Conservation (phyloP, 37 sponge, comb jelly and placozoan genomes). For the Mnemiopsis leidyi region DNA sequence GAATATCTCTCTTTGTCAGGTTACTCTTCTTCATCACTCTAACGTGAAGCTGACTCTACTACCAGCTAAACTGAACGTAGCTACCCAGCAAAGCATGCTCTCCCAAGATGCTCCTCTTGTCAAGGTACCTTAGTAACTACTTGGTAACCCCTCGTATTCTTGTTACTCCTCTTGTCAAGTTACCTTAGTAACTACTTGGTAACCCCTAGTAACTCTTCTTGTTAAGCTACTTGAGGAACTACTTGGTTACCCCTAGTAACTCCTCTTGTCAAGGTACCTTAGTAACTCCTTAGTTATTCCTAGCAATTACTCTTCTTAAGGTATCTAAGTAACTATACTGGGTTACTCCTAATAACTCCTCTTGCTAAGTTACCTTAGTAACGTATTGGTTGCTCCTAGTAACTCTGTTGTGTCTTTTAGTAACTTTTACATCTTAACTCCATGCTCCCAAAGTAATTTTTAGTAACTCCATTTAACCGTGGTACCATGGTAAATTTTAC, state of each 20-base stretch:
- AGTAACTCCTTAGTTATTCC: background rate
- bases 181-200: background rate
- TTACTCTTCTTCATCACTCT: background rate
- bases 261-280: background rate
- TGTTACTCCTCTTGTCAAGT: no score
- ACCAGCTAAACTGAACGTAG: background rate
- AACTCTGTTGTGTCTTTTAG: no score
- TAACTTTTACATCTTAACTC: no score
- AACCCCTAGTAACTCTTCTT: background rate
- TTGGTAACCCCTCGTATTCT: background rate
- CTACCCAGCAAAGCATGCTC: background rate
- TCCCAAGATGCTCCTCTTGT: constrained; percentile 15
- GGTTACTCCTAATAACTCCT: background rate
- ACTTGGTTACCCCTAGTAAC: background rate
- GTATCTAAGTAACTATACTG: background rate
- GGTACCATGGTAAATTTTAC: background rate
- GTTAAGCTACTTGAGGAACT: background rate
- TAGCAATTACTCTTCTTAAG: no score
- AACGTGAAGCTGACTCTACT: background rate
- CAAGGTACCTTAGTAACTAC: constrained; percentile 5
- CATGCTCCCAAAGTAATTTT: no score
- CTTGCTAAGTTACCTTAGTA: no score
- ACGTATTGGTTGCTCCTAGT: background rate
- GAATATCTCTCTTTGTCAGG: background rate
- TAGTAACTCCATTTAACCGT: no score